phyloP scores from a whole-genome alignment of 2,888 invertebrate species.

The Teleiodes luculella region DNA sequence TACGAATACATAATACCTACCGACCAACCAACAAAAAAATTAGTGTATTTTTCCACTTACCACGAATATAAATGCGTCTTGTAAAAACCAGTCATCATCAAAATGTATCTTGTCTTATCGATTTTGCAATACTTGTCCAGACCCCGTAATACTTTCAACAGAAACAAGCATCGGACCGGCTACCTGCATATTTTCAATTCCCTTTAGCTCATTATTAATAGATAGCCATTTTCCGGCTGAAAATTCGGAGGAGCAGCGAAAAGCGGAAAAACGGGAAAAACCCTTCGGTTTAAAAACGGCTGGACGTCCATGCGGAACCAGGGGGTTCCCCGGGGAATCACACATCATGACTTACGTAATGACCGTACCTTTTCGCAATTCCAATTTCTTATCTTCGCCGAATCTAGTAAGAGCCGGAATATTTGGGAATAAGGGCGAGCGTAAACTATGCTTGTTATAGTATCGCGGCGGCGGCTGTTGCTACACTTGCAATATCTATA shows the following conservation, averaged over 20 bases:
- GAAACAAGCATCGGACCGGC: neutral
- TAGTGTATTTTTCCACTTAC: too few relatives aligned
- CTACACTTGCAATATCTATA: too few relatives aligned
- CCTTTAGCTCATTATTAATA: slow-evolving; percentile 3
- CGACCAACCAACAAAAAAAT: too few relatives aligned
- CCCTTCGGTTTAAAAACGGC: slow-evolving; percentile 7
- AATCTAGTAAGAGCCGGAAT: slow-evolving; percentile 5
- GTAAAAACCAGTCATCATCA: too few relatives aligned
- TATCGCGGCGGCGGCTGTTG: too few relatives aligned
- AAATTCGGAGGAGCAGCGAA: neutral
- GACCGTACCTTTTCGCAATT: slow-evolving; percentile 16
- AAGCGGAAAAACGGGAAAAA: neutral
- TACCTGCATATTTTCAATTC: neutral
- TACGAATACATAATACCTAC: too few relatives aligned
- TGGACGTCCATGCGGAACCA: slow-evolving; percentile 5
- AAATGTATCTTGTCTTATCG: neutral
- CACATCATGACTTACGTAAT: slow-evolving; percentile 19
- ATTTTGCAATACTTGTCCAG: too few relatives aligned
- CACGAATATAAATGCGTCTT: too few relatives aligned
- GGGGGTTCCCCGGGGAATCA: slow-evolving; percentile 5
- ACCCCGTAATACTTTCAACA: neutral
- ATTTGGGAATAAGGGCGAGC: neutral
- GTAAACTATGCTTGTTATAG: neutral
- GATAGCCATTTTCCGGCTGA: slow-evolving; percentile 6
- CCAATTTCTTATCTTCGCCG: slow-evolving; percentile 12